A percentile compares a stretch with the other conserved stretches of the same genome.
These are phyloP conservation scores for Calephelis perditalis DNA, from an alignment of 2,888 invertebrate species.

Conservation along the genomic window DNA sequence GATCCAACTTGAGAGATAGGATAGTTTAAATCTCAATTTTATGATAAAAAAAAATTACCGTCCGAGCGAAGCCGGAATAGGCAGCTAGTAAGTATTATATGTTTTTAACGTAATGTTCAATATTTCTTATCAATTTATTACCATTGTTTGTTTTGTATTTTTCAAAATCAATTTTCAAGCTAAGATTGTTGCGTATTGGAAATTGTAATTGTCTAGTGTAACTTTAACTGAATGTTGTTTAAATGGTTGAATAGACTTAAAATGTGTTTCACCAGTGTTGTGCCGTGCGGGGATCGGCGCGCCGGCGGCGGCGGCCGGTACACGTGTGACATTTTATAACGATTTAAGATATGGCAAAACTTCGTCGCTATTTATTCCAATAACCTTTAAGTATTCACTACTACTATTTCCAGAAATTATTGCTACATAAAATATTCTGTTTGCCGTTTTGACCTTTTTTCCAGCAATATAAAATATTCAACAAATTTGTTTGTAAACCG, in stretches of 20 bases:
- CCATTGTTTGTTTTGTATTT: too few species aligned
- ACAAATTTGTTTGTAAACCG: too few species aligned
- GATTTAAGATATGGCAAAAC: conserved; percentile 11
- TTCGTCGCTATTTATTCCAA: conserved; percentile 14
- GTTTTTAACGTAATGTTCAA: too few species aligned
- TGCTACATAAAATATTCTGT: not conserved
- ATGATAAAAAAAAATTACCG: too few species aligned
- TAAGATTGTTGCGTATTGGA: not conserved
- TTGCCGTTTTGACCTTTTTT: too few species aligned
- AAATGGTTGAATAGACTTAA: conserved; percentile 1
- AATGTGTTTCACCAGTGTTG: not conserved
- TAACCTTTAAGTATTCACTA: conserved; percentile 10
- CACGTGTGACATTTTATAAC: conserved; percentile 16
- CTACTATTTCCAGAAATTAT: not conserved
- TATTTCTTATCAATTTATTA: too few species aligned
- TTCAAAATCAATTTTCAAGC: too few species aligned
- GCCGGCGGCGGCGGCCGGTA: not conserved
- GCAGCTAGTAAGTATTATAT: too few species aligned
- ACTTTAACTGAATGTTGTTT: conserved; percentile 2
- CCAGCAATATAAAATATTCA: too few species aligned
- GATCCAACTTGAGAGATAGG: too few species aligned
- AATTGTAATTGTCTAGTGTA: not conserved
- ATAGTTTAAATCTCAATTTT: too few species aligned
- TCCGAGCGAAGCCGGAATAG: too few species aligned
- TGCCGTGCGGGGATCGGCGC: not conserved